These are phyloP conservation scores for Dendrolimus punctatus DNA, from an alignment of 1,140 invertebrate genomes.

Conservation along the genomic window DNA sequence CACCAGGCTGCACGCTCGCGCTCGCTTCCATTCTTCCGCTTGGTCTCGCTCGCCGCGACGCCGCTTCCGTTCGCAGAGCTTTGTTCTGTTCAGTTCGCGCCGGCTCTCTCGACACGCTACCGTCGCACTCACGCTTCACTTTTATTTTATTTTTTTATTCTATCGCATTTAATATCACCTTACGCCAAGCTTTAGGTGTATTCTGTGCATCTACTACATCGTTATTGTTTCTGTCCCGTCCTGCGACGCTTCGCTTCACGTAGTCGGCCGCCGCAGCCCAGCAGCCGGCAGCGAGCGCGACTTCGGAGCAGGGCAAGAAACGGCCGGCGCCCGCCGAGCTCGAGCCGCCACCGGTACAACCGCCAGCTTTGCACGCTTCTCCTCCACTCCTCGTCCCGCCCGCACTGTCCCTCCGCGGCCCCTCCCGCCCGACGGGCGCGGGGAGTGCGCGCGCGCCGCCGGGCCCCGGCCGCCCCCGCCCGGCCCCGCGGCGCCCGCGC, in stretches of 20 bases:
- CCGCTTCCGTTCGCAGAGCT: slow-evolving; percentile 66
- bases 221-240: slow-evolving; percentile 71
- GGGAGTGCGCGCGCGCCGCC: slow-evolving; percentile 19
- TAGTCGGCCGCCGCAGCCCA: slow-evolving; percentile 66
- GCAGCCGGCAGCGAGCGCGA: slow-evolving; percentile 58
- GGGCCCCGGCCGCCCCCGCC: slow-evolving; percentile 30
- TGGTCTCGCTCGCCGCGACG: slow-evolving; percentile 65
- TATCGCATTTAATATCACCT: slow-evolving; percentile 68
- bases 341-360: slow-evolving; percentile 64
- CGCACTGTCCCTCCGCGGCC: slow-evolving; percentile 48
- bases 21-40: slow-evolving; percentile 67
- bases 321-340: slow-evolving; percentile 63
- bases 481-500: slow-evolving; percentile 34
- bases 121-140: slow-evolving; percentile 70
- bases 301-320: slow-evolving; percentile 64
- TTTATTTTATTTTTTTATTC: slow-evolving; percentile 58
- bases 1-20: slow-evolving; percentile 74
- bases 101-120: slow-evolving; percentile 63
- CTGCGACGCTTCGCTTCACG: slow-evolving; percentile 71
- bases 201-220: slow-evolving; percentile 72
- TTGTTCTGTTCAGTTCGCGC: slow-evolving; percentile 63
- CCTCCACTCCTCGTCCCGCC: slow-evolving; percentile 35
- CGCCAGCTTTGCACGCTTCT: slow-evolving; percentile 60
- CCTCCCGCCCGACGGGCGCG: slow-evolving; percentile 26
- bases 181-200: slow-evolving; percentile 70